phyloP scores from a whole-genome alignment of 2,888 invertebrate genomes.

The Erebia epiphron region DNA sequence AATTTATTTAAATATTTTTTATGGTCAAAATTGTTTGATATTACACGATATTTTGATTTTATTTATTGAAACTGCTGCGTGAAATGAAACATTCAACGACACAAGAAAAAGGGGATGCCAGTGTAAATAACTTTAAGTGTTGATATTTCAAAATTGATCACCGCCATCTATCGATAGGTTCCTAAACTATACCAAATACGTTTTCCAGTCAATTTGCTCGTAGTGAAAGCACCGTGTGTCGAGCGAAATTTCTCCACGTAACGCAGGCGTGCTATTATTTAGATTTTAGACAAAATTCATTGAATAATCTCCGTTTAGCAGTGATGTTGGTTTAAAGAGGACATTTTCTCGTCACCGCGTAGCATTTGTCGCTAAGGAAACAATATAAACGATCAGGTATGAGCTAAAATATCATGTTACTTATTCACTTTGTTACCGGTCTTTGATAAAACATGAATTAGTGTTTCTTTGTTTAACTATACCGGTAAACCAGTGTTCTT shows the following conservation, averaged over 20 bases:
- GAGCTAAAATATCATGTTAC: conserved; percentile 45
- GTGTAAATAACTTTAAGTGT: too few relatives aligned
- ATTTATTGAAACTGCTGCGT: too few relatives aligned
- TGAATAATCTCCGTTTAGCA: conserved; percentile 39
- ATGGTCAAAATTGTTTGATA: too few relatives aligned
- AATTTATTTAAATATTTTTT: too few relatives aligned
- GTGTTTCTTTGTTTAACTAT: conserved; percentile 11
- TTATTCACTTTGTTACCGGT: conserved; percentile 41
- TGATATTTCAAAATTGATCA: too few relatives aligned
- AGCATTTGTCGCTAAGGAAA: conserved; percentile 24
- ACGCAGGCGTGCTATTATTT: conserved; percentile 54
- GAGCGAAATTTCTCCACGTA: conserved; percentile 72
- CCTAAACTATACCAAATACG: too few relatives aligned
- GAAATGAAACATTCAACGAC: too few relatives aligned
- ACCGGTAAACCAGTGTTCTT: conserved; percentile 23
- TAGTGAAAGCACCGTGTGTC: too few relatives aligned
- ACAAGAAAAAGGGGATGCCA: too few relatives aligned
- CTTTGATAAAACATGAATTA: conserved; percentile 51
- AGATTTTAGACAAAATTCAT: conserved; percentile 43
- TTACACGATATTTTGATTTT: too few relatives aligned
- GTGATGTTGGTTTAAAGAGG: conserved; percentile 55
- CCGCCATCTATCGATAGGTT: too few relatives aligned
- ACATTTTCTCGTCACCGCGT: conserved; percentile 1
- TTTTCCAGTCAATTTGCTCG: too few relatives aligned
- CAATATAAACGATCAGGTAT: conserved; percentile 52